Evolutionary conservation across 2,888 invertebrate species (phyloP).

Genomic region (Stegophylla sp.): DNA sequence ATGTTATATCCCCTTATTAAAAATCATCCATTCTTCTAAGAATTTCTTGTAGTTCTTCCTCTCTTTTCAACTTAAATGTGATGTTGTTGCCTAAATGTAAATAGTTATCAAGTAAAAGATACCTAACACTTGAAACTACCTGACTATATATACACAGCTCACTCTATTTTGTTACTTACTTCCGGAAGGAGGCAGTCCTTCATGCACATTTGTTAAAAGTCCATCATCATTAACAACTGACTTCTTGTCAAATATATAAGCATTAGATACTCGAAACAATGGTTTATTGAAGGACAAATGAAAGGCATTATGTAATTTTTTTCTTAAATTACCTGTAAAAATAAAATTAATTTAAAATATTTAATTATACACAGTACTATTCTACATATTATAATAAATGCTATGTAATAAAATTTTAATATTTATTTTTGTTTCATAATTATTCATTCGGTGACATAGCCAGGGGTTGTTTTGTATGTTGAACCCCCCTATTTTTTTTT

Average conservation of each 20-base stretch:
- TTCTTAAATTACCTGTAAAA: conserved; percentile 65
- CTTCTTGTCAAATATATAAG: conserved; percentile 67
- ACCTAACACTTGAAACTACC: conserved; percentile 56
- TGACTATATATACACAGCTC: neutral
- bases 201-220: conserved; percentile 78
- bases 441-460: too few species aligned
- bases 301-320: conserved; percentile 75
- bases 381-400: neutral
- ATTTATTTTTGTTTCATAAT: too few species aligned
- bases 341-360: neutral
- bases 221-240: conserved; percentile 66
- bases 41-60: conserved; percentile 34
- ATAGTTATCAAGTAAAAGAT: conserved; percentile 43
- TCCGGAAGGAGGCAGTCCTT: conserved; percentile 67
- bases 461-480: too few species aligned
- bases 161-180: conserved; percentile 62
- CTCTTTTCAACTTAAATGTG: conserved; percentile 17
- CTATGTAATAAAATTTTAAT: neutral
- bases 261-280: conserved; percentile 77
- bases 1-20: conserved; percentile 6
- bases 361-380: neutral
- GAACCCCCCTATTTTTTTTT: too few species aligned
- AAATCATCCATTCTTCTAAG: conserved; percentile 42
- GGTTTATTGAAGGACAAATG: conserved; percentile 75
- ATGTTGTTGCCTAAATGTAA: conserved; percentile 38